Conservation (phyloP, 1,140 invertebrate species). For the Trachymyrmex septentrionalis region DNA sequence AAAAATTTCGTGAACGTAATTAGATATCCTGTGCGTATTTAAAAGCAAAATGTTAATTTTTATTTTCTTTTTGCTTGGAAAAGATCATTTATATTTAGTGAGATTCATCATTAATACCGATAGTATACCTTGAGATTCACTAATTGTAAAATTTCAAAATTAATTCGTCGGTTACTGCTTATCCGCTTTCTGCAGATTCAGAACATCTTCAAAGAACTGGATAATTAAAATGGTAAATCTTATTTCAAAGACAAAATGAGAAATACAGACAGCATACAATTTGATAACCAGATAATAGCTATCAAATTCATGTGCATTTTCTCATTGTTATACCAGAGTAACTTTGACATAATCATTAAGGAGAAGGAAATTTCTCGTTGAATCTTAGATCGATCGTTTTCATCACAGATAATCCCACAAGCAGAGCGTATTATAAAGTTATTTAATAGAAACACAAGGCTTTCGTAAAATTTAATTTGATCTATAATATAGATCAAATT, state of each 20-base stretch:
- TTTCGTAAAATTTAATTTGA: not conserved
- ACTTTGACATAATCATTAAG: not conserved
- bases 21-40: not conserved
- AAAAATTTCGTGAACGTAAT: not conserved
- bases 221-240: constrained; percentile 48
- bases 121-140: not conserved
- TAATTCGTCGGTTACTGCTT: not conserved
- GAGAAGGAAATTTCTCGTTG: not conserved
- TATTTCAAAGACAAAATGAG: constrained; percentile 38
- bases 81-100: not conserved
- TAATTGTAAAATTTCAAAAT: constrained; percentile 37
- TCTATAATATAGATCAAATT: not conserved
- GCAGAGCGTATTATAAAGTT: not conserved
- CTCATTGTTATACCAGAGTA: constrained; percentile 8
- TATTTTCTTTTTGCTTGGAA: not conserved
- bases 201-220: constrained; percentile 12
- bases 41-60: not conserved
- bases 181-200: not conserved
- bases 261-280: not conserved
- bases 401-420: not conserved
- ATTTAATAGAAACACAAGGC: not conserved
- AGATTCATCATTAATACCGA: not conserved
- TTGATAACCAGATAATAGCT: constrained; percentile 43
- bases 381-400: not conserved
- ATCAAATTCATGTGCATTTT: constrained; percentile 26